Evolutionary conservation across 2,888 invertebrate species (phyloP), one percentile per base, ranked within the genome.

Genomic region (Dryomyza anilis): DNA sequence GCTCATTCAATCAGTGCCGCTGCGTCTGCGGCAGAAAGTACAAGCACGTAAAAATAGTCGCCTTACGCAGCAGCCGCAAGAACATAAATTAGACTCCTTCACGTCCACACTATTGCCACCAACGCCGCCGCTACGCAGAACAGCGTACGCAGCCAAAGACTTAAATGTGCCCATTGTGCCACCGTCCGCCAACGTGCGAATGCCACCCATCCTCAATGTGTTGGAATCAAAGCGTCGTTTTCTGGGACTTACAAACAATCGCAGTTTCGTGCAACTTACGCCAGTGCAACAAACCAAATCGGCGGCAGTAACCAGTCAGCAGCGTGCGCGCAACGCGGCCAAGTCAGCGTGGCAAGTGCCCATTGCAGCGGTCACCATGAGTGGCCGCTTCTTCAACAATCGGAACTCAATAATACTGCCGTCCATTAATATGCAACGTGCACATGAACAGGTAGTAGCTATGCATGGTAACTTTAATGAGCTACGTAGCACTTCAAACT

Each of bases 151-250:
- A 61, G 33, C 61, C 56, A 33, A 7, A 59, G 65, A 53, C 48
- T n/a, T n/a, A n/a, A 63, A 19, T 33, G 36, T 12, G 19, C 62
- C 12, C 29, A 52, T n/a, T 25, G 56, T 64, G 62, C 57, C 61
- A 30, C 58, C 56, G 52, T 45, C 19, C 10, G n/a, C 58, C 10
- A 33, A 55, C 25, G 65, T 67, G 7, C 73, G 79, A 39, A 83
- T 83, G 81, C 83, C 83, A 2, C 82, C 83, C 7, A 82, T 83
- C 48, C 70, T 81, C 1, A 82, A 81, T 66, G 77, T 83, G 0
- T 62, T 81, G 21, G 79, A 81, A 63, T 73, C 78, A 3, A 79
- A 74, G 61, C 74, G 76, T 2, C 76, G 76, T 16, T 82, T 82
- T 69, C 75, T 78, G 3, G 78, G 73, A 16, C 63, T 79, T 3